Base-by-base conservation (phyloP, 1,140 invertebrate species). In the Kradibia gibbosae region DNA sequence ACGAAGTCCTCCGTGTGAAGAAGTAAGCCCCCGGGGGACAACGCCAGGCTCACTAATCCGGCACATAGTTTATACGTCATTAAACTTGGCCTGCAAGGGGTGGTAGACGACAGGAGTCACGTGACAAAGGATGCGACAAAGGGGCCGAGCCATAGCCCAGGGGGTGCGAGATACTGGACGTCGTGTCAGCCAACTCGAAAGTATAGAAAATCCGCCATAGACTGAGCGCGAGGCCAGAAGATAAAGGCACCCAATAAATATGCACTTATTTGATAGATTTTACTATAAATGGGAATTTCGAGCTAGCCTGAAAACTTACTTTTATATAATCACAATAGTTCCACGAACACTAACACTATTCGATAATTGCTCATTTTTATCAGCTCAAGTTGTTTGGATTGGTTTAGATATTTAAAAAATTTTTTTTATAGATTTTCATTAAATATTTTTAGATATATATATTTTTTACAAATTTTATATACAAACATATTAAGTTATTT, bases 1-100 rank as follows among this genome's bases (percentile, higher is more conserved):
- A 1, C 65, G 45, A 53, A 17, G 45, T 50, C 45, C 72, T 13
- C 15, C 60, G 60, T 48, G 78, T 71, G 48, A 77, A 78, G 80
- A 71, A 78, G 78, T 48, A 82, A 65, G 70, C 81, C 81, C 80
- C 81, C 72, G 70, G 42, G 45, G 79, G 79, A 42, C 45, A 31
- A 22, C 77, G 45, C 11, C 57, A 34, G 78, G 36, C 34, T 45
- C 67, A 88, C 88, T 90, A 90, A 90, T 90, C 89, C 89, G 83
- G 82, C 88, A 89, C 89, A 90, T 90, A 90, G 89, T 90, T 90
- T 90, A 90, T 90, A 90, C 90, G 90, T 90, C 89, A 90, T 90
- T 90, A 90, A 90, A 89, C 88, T 85, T 85, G 82, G 85, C 72
- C 71, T 70, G 80, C 60, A 57, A 48, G 73, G 50, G 73, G 45